Evolutionary conservation across 2,797 vertebrate genomes (phyloP), one percentile per base, ranked within the genome.

Genomic region (Ctenosaura bakeri): DNA sequence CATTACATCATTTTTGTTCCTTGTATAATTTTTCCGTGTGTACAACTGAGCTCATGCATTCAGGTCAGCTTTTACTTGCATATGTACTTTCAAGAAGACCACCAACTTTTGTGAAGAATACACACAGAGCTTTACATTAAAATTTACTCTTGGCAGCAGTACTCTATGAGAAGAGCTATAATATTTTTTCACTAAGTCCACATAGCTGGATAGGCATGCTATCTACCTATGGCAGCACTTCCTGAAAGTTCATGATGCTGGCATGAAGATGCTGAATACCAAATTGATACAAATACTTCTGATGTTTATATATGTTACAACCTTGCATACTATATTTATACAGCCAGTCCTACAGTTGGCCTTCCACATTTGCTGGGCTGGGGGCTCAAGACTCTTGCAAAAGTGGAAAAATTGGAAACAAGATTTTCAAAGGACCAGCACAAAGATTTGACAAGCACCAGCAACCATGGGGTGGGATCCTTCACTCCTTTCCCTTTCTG

Each of bases 31-130:
- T 80, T 62, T 10, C 16, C n/a, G 24, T 74, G 29, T 32, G 35
- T 22, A 20, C 3, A 22, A 29, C 2, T n/a, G 0, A 0, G 13
- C n/a, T 90, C 12, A 26, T 13, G 4, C 13, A 29, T 1, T 8
- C 32, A 81, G 4, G 2, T 12, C 35, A 66, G 6, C 1, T 14
- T 66, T 77, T 50, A 9, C 46, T n/a, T 84, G 56, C 74, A 59
- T 20, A 4, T 0, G 14, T 2, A 42, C 14, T 64, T 66, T 32
- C 42, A 89, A 88, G 87, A 77, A 29, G 35, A 6, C 12, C 59
- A 83, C 26, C 4, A 64, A 42, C 59, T 26, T 42, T 64, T 24
- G 13, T 46, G 29, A 69, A 12, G 42, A 42, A 3, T 6, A 42
- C 35, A 38, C 9, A 42, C 1, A 38, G 20, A 62, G 3, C 80